Evolutionary conservation across 2,113 vertebrate species (phyloP).

Genomic region (Ramphastos sulfuratus): DNA sequence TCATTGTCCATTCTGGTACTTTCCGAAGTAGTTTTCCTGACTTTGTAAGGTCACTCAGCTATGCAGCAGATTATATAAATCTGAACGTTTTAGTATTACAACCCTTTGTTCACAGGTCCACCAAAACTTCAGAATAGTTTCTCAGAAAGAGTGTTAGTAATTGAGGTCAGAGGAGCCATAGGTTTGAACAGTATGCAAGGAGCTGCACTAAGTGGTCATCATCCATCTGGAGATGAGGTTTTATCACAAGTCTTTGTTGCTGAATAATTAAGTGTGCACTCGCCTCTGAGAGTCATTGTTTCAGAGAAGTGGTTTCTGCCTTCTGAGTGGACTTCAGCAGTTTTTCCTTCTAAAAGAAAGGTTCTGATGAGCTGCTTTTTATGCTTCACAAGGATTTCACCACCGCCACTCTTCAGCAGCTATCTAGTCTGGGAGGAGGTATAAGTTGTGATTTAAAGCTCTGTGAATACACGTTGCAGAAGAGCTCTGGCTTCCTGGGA

Average conservation of each 20-base stretch:
- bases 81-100: neutral
- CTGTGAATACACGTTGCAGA: neutral
- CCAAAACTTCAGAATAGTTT: constrained; percentile 2
- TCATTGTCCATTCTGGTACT: neutral
- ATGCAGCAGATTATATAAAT: constrained; percentile 40
- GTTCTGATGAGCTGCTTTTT: neutral
- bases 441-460: constrained; percentile 13
- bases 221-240: constrained; percentile 30
- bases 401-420: neutral
- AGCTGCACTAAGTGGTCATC: constrained; percentile 5
- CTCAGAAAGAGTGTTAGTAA: constrained; percentile 42
- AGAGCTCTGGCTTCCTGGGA: neutral
- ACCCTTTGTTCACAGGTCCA: neutral
- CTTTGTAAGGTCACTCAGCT: constrained; percentile 21
- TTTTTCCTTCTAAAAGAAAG: neutral
- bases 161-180: constrained; percentile 47
- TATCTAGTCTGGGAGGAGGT: neutral
- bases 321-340: neutral
- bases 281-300: neutral
- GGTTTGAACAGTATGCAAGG: neutral
- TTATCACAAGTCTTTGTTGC: constrained; percentile 17
- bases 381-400: neutral
- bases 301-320: neutral
- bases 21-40: neutral
- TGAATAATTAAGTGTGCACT: constrained; percentile 35